Base-by-base conservation (phyloP, 2,797 vertebrate genomes). In the Paramormyrops hopkinsi region DNA sequence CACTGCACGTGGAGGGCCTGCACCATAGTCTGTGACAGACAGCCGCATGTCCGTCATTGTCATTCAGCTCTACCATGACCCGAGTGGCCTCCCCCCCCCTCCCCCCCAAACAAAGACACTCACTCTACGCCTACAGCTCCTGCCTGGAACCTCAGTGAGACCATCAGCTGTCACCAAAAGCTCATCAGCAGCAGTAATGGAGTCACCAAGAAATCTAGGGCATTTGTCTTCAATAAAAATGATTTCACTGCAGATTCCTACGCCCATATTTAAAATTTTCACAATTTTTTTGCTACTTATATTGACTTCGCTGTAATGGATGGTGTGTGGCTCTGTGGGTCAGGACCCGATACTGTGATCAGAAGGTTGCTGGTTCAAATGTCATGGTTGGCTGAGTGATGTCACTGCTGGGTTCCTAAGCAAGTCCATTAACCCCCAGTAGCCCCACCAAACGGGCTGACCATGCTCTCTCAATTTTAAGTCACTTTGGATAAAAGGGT, bases 171-270 rank as follows among this genome's bases (percentile, higher is more conserved):
- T 37, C 69, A 41, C 2, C 12, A 76, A 76, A 37, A 37, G 69
- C 69, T 76, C 33, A 37, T 33, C 69, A 76, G 29, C 69, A 37
- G 4, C 29, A 17, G 14, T 76, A 76, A 41, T 37, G 69, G 33
- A 76, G 69, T 19, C 29, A 76, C 33, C 14, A 14, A 37, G 69
- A 76, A 41, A 41, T 76, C 29, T 41, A 76, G 33, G 69, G 33
- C 69, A 73, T 73, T 37, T 73, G 69, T 73, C 69, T 41, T 41
- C 69, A 33, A 25, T 65, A 65, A 37, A 7, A 73, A 37, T 73
- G 12, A 73, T 73, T 73, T 76, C 69, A 76, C 69, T 76, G 69
- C 69, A 76, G 69, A 76, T 76, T 76, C 33, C 33, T 76, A 76
- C 2, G 4, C 33, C 33, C 33, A 19, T 17, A 73, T 73, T 73